Evolutionary conservation across 2,113 vertebrate species (phyloP), one percentile per base, ranked within the genome.

Genomic region (Cygnus buccinator): DNA sequence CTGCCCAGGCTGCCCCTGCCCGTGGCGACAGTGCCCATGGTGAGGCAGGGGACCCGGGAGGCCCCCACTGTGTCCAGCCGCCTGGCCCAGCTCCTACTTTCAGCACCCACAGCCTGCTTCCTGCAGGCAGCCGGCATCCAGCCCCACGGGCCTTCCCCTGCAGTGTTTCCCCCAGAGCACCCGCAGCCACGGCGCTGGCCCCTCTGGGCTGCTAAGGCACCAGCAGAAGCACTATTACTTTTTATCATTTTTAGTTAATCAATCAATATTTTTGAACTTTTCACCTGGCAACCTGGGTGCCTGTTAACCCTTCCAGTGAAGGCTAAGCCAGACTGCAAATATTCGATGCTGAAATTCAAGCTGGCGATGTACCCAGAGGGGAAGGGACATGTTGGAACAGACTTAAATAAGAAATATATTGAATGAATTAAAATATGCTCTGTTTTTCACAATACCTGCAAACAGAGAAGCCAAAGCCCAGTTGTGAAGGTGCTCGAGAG

Each of bases 1-100:
- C 35, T 62, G 35, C 37, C 52, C 13, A 26, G 37, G 16, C 5
- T 39, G 13, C 59, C 23, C 16, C 26, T 41, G 37, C 37, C 54
- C 13, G 8, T 28, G 15, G 48, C 11, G 22, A 50, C 13, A 50
- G 54, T 55, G 28, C 54, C 62, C 17, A 6, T 4, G 25, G 37
- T 41, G 16, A 17, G 39, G 17, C 62, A 26, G 26, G 37, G 70
- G 10, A 84, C 52, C 35, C 72, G 10, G 48, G 35, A 20, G 33
- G 3, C 16, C 6, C 22, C 46, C 23, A 5, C 68, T 19, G 2
- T 4, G 0, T 26, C 48, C 44, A 7, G 44, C 54, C 4, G 20
- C 65, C 39, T 1, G 4, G 2, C 1, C 2, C 41, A 2, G 28
- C 23, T 55, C 28, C 37, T 37, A 2, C 2, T 5, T 5, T 2